Base-by-base conservation (phyloP, 64 coral and sea anemone species). In the Anthopleura sola region DNA sequence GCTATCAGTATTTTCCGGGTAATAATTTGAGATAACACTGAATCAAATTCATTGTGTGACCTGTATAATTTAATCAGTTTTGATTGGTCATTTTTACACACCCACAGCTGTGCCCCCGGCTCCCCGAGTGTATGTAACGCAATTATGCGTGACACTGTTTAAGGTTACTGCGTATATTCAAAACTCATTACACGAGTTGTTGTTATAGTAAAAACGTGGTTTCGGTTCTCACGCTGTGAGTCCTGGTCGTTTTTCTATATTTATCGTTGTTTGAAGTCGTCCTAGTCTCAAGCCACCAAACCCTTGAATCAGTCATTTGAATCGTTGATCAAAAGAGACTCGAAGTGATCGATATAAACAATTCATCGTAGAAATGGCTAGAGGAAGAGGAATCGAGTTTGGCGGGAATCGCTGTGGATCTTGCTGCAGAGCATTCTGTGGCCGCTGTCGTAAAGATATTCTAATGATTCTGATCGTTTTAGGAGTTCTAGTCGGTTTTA, bases 401-500 rank as follows among this genome's bases (percentile, higher is more conserved):
- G 36, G 56, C 20, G 75, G 83, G 32, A 69, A 77, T 55, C 84
- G 85, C 26, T 91, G 89, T 37, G 29, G 89, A 11, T 60, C 60
- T 36, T 91, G 83, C 48, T 91, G 89, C 23, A 49, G 56, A 2
- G 49, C 36, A 4, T 86, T 90, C 23, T 85, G 88, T 23, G 66
- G 84, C 19, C 60, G 93, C 37, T 75, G 83, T n/a, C 36, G 47
- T 48, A 38, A 92, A 32, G 90, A 92, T 83, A 15, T 92, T 14
- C 85, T 92, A 3, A 55, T 92, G 50, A 44, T 92, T 19, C 39
- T 92, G 2, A 92, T 92, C 14, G 78, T 92, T 39, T 29, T 87
- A 36, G 90, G 90, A n/a, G 86, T 86, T 10, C 0, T 92, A 55
- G 81, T 92, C 54, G 90, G 90, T 2, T 92, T 92, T 55, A 60